Evolutionary conservation across 1,140 invertebrate genomes (phyloP).

Genomic region (Drosophila auraria): DNA sequence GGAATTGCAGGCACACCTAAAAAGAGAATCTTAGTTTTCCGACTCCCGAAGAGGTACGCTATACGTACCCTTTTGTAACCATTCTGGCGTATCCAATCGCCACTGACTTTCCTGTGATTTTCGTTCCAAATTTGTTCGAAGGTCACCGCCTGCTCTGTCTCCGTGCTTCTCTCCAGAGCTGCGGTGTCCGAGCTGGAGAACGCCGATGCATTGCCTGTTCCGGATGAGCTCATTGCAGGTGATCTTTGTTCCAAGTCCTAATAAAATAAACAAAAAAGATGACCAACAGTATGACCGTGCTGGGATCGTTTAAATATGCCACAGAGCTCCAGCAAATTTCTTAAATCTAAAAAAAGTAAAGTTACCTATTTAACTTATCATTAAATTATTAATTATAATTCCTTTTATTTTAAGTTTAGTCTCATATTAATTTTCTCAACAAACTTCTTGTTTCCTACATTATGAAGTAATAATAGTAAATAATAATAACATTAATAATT

Average conservation of each 20-base stretch:
- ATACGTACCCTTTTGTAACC: constrained; percentile 88
- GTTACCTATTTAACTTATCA: too few species aligned
- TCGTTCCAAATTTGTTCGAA: constrained; percentile 79
- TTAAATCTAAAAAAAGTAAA: background rate
- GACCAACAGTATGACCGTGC: constrained; percentile 12
- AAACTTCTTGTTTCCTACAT: too few species aligned
- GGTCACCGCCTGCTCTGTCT: constrained; percentile 41
- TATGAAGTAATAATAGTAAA: too few species aligned
- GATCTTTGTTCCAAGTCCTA: constrained; percentile 3
- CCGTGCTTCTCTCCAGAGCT: constrained; percentile 66
- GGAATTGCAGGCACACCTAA: constrained; percentile 96
- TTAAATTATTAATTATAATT: background rate
- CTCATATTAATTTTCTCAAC: too few species aligned
- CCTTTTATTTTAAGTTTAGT: too few species aligned
- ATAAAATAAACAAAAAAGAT: constrained; percentile 16
- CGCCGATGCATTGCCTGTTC: constrained; percentile 53
- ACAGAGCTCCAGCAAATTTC: background rate
- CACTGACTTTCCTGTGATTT: constrained; percentile 87
- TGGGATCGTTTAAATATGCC: constrained; percentile 1
- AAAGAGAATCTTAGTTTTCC: constrained; percentile 21
- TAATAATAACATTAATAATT: too few species aligned
- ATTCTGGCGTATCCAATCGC: constrained; percentile 89
- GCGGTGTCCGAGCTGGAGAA: constrained; percentile 75
- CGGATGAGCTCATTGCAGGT: constrained; percentile 46
- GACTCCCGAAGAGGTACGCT: background rate